Base-by-base conservation (phyloP, 2,797 vertebrate species). In the Hybognathus amarus region DNA sequence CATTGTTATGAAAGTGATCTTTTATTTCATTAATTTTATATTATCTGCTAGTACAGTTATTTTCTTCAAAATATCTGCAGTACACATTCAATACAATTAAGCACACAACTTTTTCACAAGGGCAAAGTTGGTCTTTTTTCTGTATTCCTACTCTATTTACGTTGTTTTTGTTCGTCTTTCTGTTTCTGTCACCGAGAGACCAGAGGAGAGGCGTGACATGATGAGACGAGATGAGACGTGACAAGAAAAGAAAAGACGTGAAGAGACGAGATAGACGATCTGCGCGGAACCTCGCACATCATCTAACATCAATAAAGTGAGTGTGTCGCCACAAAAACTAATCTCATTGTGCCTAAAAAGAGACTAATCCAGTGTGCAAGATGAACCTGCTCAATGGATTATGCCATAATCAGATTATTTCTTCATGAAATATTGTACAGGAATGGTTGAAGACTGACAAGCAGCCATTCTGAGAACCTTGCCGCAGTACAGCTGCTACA, bases 401-500 rank as follows among this genome's bases (percentile, higher is more conserved):
- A 87, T 86, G 66, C 40, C 38, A 67, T 86, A 86, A 84, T 87
- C 86, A 68, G 88, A 85, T 86, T 79, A 85, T 80, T 86, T 79
- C 67, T 74, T 85, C 64, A 76, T 84, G 69, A 87, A 87, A 83
- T 80, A 85, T 77, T 86, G 66, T 86, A 77, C 52, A 27, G 69
- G 47, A 52, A 85, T 79, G n/a, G 12, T 68, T 66, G 20, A 80
- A 30, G 13, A 15, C 85, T 52, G 85, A 11, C 54, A 79, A 73
- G 38, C 77, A 78, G 75, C 12, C 64, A 82, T 82, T 77, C 78
- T 81, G 77, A 86, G 81, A 79, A 79, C 45, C 68, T 83, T 77
- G 33, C 77, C 27, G 22, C 74, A 50, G 20, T 80, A 83, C 74
- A 79, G 54, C 74, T 81, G 79, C 79, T 61, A 87, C 91, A 92